Base-by-base conservation (phyloP, 2,113 vertebrate species). In the Psophia crepitans region DNA sequence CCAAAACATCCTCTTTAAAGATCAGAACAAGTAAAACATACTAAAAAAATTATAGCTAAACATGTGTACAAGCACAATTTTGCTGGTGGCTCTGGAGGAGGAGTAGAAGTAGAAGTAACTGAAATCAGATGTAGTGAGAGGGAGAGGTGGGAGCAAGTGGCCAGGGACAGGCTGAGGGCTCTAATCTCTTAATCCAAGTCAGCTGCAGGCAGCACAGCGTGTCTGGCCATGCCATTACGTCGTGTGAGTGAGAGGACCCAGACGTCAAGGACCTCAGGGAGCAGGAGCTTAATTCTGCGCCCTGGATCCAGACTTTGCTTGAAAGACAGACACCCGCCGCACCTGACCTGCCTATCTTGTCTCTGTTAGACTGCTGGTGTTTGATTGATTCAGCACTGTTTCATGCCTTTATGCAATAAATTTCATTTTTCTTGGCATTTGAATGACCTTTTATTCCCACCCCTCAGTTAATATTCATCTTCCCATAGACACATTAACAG, bases 401-500 rank as follows among this genome's bases (percentile, higher is more conserved):
- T 94, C 82, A 30, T 96, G 65, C 33, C 87, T 92, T 89, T 80
- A 48, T 60, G 33, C 7, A 87, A 81, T 92, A 86, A 84, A 69
- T 87, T 96, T 84, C 6, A 60, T 66, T 94, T 95, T 93, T 74
- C 51, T 64, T 91, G 77, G 51, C 75, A 82, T 95, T 88, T 90
- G 71, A 76, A 66, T 71, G 77, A 85, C 88, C 77, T 97, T 96
- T 95, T 75, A 54, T 80, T 90, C 33, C 70, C 91, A 6, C 32
- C 60, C 46, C 58, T 90, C 56, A 32, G 39, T 75, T 94, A 78
- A 91, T 91, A 70, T 74, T 92, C 37, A 5, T 75, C 85, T 93
- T 92, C 68, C 77, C 75, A 70, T 86, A 77, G 86, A 87, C 66
- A 54, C 51, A n/a, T 94, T 77, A 89, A 63, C 8, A 71, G 23